Percentiles rank a stretch among this genome's conserved stretches.
Conservation (phyloP, 1,140 invertebrate species). For the Ridgeia piscesae region DNA sequence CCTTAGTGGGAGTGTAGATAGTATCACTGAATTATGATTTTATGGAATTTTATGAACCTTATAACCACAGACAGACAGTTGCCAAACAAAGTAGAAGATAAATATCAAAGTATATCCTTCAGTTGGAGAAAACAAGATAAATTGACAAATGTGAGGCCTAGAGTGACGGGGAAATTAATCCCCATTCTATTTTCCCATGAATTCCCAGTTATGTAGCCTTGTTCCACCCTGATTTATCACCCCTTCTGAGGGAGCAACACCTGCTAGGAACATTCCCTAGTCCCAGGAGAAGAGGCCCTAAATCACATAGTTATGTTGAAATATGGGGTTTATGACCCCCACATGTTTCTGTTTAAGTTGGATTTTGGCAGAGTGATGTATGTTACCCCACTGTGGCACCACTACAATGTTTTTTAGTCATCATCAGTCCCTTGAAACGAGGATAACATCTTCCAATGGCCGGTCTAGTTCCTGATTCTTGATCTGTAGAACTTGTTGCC, state of each 20-base stretch:
- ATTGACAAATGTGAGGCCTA: neutral
- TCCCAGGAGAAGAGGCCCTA: neutral
- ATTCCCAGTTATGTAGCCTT: neutral
- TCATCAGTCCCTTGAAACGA: too few species aligned
- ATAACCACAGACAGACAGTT: neutral
- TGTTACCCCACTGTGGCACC: neutral
- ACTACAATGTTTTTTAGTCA: too few species aligned
- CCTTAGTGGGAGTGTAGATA: too few species aligned
- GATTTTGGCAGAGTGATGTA: neutral
- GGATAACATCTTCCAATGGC: too few species aligned
- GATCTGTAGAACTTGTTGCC: too few species aligned
- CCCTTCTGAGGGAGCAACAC: neutral
- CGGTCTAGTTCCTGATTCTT: too few species aligned
- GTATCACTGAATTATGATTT: neutral
- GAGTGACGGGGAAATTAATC: neutral
- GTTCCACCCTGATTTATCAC: neutral
- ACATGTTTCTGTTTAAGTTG: neutral
- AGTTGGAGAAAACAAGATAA: neutral
- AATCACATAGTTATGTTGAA: neutral
- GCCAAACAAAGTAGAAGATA: neutral
- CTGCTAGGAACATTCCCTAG: neutral
- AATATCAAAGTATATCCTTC: neutral
- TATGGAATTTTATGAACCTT: neutral
- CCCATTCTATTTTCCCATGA: neutral
- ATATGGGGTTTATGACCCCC: neutral